Base-by-base conservation (phyloP, 2,888 invertebrate species). In the Drosophila parthenogenetica region DNA sequence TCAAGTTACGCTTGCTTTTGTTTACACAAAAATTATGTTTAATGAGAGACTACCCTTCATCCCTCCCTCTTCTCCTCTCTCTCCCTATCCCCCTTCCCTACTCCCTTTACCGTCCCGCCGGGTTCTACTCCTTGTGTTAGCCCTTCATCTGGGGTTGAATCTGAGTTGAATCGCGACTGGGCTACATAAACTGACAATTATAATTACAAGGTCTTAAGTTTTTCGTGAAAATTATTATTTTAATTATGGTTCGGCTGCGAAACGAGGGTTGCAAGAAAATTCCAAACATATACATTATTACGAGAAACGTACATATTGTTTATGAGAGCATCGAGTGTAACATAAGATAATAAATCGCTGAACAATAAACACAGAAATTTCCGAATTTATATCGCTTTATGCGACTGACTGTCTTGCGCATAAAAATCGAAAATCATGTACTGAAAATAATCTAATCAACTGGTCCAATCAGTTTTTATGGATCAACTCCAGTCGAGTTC, bases 161-260 rank as follows among this genome's bases (percentile, higher is more conserved):
- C 68, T 68, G 76, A 79, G 79, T 76, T 78, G 76, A 78, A 68
- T 49, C 68, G 73, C 62, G 73, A 45, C 43, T 48, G 66, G 64
- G 39, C 43, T 25, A 62, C 63, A 66, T 69, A 83, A 88, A 88
- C 83, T 84, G 90, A 90, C 90, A 90, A 89, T 90, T 89, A 90
- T 90, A 91, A 90, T 90, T 90, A 90, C 90, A 89, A 80, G 80
- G 90, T 84, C 90, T 91, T 91, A 91, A 90, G 89, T 86, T 83
- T 83, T 84, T 89, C 87, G 82, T 85, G 84, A 87, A 90, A 90
- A 91, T 91, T 90, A 89, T 91, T 86, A 91, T 90, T 90, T 89
- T 91, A 90, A 91, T 90, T 90, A 90, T 81, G 87, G 77, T 72
- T 62, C 53, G 39, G 48, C 42, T 19, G 39, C 43, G 8, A 32